phyloP scores from a whole-genome alignment of 1,140 invertebrate species.

The Zaprionus ornatus region DNA sequence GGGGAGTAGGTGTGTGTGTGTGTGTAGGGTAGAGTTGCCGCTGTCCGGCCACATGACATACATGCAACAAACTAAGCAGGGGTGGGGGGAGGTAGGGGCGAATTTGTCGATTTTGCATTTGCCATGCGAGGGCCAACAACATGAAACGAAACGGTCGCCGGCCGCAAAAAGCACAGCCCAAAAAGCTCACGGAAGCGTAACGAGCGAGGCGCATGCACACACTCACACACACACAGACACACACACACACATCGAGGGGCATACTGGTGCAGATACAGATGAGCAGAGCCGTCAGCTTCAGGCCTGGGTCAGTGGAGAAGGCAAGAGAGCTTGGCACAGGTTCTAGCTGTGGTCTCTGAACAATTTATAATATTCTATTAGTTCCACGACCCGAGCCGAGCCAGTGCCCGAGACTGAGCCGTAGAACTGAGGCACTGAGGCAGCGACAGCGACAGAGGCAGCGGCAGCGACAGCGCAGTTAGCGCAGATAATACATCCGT shows the following conservation, averaged over 20 bases:
- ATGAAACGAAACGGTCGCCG: slow-evolving; percentile 52
- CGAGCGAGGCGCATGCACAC: slow-evolving; percentile 52
- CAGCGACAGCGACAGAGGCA: slow-evolving; percentile 52
- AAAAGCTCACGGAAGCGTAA: slow-evolving; percentile 77
- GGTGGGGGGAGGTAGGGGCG: background rate
- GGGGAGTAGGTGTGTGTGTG: background rate
- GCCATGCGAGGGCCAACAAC: slow-evolving; percentile 50
- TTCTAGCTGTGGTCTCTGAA: slow-evolving; percentile 51
- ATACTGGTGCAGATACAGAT: slow-evolving; percentile 29
- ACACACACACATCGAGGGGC: no score
- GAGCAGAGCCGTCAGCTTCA: slow-evolving; percentile 48
- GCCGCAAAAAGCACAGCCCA: slow-evolving; percentile 76
- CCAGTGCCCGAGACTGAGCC: slow-evolving; percentile 39
- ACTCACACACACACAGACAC: slow-evolving; percentile 4
- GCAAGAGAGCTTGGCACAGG: slow-evolving; percentile 42
- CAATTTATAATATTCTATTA: slow-evolving; percentile 83
- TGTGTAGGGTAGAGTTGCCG: background rate
- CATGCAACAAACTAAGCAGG: slow-evolving; percentile 54
- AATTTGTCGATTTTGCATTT: slow-evolving; percentile 42
- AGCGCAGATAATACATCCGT: slow-evolving; percentile 84
- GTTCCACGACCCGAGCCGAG: slow-evolving; percentile 74
- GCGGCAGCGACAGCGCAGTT: slow-evolving; percentile 71
- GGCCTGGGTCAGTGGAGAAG: slow-evolving; percentile 72
- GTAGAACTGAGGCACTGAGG: slow-evolving; percentile 22
- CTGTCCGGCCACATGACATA: slow-evolving; percentile 39